Percentiles rank a stretch among this genome's conserved stretches.
Conservation (phyloP, 2,888 invertebrate genomes). For the Agapostemon virescens region DNA sequence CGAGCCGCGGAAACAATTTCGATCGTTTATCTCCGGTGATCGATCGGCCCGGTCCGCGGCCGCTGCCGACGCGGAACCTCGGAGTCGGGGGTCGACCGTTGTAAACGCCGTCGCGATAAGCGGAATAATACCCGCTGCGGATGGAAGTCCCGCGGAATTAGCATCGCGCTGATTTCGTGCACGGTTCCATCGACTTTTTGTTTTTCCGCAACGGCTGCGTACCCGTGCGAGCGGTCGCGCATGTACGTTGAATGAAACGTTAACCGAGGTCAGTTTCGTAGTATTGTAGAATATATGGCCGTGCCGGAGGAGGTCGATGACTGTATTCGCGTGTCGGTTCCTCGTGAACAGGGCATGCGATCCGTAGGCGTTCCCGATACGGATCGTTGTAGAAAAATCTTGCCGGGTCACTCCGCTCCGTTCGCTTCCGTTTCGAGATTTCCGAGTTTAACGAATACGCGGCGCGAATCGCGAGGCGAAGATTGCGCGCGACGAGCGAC, state of each 20-base stretch:
- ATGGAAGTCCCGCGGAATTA: slow-evolving; percentile 24
- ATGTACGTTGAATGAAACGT: slow-evolving; percentile 64
- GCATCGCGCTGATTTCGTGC: slow-evolving; percentile 39
- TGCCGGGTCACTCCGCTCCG: slow-evolving; percentile 3
- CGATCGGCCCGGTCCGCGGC: background rate
- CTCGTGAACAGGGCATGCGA: slow-evolving; percentile 72
- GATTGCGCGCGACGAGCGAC: background rate
- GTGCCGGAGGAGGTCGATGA: slow-evolving; percentile 73
- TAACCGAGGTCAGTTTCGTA: slow-evolving; percentile 66
- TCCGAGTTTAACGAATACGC: background rate
- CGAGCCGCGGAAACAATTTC: background rate
- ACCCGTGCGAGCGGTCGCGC: background rate
- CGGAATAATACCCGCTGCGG: slow-evolving; percentile 9
- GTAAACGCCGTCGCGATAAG: slow-evolving; percentile 22
- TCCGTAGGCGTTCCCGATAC: slow-evolving; percentile 74
- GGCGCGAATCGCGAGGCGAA: background rate
- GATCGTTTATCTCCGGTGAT: slow-evolving; percentile 2
- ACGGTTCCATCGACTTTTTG: slow-evolving; percentile 53
- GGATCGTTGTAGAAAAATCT: slow-evolving; percentile 64
- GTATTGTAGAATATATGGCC: slow-evolving; percentile 61
- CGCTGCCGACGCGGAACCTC: background rate
- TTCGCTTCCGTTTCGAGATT: background rate
- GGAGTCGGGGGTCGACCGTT: background rate
- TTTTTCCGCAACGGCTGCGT: slow-evolving; percentile 19
- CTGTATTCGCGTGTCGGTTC: slow-evolving; percentile 76